Percentiles rank a stretch among this genome's conserved stretches.
phyloP scores from a whole-genome alignment of 2,797 vertebrate genomes.

The Nyctalus aviator region DNA sequence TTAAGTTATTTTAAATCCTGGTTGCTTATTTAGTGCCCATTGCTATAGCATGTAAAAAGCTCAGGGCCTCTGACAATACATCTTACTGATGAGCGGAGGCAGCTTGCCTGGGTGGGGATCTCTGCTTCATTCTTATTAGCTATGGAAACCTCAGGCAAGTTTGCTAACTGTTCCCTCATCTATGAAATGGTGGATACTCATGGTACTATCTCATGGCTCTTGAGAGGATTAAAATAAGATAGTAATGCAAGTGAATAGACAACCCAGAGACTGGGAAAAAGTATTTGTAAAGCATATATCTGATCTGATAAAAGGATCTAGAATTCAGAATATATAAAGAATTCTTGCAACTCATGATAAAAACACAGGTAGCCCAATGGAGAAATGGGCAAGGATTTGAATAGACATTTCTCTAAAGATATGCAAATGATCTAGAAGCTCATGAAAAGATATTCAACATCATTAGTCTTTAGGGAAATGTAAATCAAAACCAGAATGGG shows the following conservation, averaged over 20 bases:
- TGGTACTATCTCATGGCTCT: not conserved
- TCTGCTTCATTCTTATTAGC: not conserved
- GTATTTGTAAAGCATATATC: not conserved
- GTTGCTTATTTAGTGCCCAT: not conserved
- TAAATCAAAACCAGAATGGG: not conserved
- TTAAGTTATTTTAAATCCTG: conserved; percentile 41
- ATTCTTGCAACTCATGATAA: not conserved
- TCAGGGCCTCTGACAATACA: not conserved
- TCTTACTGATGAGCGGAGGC: too few relatives aligned
- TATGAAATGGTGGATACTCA: not conserved
- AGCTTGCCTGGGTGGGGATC: not conserved
- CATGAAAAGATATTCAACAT: not conserved
- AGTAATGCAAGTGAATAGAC: not conserved
- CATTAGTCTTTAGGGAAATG: not conserved
- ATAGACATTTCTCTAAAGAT: not conserved
- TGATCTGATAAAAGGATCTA: not conserved
- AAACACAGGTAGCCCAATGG: not conserved
- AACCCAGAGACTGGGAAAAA: not conserved
- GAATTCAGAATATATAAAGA: not conserved
- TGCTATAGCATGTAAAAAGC: not conserved
- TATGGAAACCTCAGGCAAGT: not conserved
- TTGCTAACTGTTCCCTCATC: not conserved
- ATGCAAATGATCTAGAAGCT: not conserved
- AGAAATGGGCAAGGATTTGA: not conserved
- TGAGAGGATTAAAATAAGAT: conserved; percentile 21